Percentiles rank a stretch among this genome's conserved stretches.
phyloP scores from a whole-genome alignment of 2,113 vertebrate species.

The Neotoma lepida region DNA sequence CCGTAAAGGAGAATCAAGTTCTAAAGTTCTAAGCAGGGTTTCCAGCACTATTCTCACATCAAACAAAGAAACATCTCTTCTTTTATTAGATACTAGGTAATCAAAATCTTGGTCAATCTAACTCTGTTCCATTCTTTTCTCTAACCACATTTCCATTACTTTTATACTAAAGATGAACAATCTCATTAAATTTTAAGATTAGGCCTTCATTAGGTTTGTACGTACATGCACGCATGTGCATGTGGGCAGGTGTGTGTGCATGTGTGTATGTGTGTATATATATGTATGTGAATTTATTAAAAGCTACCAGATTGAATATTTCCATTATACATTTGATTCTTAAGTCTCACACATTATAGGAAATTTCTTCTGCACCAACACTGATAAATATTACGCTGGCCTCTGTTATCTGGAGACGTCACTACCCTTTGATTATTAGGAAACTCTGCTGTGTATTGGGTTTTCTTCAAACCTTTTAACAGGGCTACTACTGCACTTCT shows the following conservation, averaged over 20 bases:
- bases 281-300: constrained; percentile 77
- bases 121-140: constrained; percentile 80
- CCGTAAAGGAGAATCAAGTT: constrained; percentile 68
- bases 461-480: background rate
- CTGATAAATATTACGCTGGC: background rate
- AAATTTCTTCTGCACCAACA: background rate
- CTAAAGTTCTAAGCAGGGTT: background rate
- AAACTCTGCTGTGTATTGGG: background rate
- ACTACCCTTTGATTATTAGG: background rate
- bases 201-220: constrained; percentile 76
- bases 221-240: background rate
- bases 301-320: constrained; percentile 77
- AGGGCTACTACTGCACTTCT: background rate
- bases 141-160: constrained; percentile 75
- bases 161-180: constrained; percentile 82
- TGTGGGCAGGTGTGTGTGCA: background rate
- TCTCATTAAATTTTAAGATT: constrained; percentile 77
- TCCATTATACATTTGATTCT: constrained; percentile 74
- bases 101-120: constrained; percentile 81
- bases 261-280: constrained; percentile 21
- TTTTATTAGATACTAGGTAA: constrained; percentile 82
- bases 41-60: background rate
- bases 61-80: constrained; percentile 6
- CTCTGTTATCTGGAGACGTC: background rate
- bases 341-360: background rate